Percentiles rank a stretch among this genome's conserved stretches.
Conservation (phyloP, 2,888 invertebrate species). For the Lepas anatifera region DNA sequence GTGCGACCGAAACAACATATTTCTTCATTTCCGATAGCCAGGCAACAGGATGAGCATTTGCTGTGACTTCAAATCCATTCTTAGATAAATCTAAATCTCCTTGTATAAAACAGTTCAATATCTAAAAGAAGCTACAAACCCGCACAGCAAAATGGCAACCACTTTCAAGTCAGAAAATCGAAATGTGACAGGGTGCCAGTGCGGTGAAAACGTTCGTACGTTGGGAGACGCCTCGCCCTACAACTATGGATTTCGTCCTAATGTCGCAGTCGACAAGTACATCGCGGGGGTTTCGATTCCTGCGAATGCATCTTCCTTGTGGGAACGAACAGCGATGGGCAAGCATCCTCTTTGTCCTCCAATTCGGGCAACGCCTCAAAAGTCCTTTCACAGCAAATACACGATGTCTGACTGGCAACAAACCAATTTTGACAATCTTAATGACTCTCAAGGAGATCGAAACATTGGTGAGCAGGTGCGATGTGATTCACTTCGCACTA, state of each 20-base stretch:
- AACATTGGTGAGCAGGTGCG: background rate
- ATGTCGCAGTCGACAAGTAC: background rate
- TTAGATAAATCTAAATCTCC: too few relatives aligned
- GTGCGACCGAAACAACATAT: too few relatives aligned
- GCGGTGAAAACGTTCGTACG: background rate
- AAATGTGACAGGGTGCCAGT: background rate
- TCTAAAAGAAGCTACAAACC: too few relatives aligned
- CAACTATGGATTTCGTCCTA: background rate
- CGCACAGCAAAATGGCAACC: background rate
- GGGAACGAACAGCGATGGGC: background rate
- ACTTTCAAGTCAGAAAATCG: background rate
- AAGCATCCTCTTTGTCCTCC: background rate
- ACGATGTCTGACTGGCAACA: constrained; percentile 5
- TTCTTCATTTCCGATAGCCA: too few relatives aligned
- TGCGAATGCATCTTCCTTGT: background rate
- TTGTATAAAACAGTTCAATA: too few relatives aligned
- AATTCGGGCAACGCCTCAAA: constrained; percentile 27
- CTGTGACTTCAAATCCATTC: too few relatives aligned
- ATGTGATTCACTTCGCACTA: background rate
- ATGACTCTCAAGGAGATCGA: background rate
- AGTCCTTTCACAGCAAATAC: background rate
- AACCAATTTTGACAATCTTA: background rate
- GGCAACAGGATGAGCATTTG: too few relatives aligned
- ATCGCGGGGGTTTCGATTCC: background rate
- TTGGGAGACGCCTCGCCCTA: background rate